Base-by-base conservation (phyloP, 2,113 vertebrate genomes). In the Anhinga rufa region DNA sequence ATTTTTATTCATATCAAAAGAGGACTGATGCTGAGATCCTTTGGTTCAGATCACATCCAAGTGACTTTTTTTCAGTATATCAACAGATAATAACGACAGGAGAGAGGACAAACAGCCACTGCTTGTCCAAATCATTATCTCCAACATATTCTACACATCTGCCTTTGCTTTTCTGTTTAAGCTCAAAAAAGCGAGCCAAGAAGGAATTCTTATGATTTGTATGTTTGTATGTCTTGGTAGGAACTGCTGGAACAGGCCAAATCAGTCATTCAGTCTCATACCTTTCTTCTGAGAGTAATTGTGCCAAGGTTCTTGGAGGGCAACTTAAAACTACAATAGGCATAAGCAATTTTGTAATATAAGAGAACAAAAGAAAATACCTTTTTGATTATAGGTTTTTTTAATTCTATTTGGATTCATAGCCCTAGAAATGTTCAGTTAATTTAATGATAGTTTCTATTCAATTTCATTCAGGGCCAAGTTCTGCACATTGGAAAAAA, bases 161-260 rank as follows among this genome's bases (percentile, higher is more conserved):
- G 77, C 69, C 60, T 88, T 88, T 93, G 46, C 32, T 96, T 49
- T 94, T 92, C 84, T 92, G 22, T 87, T 93, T 80, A 91, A 97
- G n/a, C 4, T 34, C 48, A 91, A 24, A 42, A 86, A 55, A 34
- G 88, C 74, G 46, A 95, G 71, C 42, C 65, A 93, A 66, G 88
- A 83, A 92, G 28, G 17, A 70, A 79, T 28, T 74, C 28, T 61
- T 58, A 31, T 58, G 51, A 83, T 42, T 42, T 68, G 22, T 54
- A 74, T 17, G 32, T 65, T 64, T 78, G 31, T 44, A 36, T 34
- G 14, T 55, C 36, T 64, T 77, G 14, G 36, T 54, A 89, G 64
- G 36, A 79, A 48, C 61, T 75, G 69, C 34, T 86, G 61, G 71
- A 94, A 94, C 15, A 83, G 44, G 55, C 25, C 69, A 84, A 57